Conservation (phyloP, 2,888 invertebrate species). For the Drosophila austrosaltans region DNA sequence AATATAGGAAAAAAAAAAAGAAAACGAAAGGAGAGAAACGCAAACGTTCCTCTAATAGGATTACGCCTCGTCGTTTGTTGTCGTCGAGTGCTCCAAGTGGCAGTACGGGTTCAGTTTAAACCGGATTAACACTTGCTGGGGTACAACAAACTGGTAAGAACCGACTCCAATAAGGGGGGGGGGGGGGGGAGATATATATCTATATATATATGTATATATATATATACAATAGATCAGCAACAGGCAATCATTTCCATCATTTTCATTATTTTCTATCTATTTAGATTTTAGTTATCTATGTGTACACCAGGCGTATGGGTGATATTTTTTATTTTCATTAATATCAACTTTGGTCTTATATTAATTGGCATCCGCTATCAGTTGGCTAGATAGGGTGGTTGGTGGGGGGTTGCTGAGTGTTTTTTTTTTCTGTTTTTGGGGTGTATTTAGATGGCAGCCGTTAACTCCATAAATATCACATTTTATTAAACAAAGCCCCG, state of each 20-base stretch:
- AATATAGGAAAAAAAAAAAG: conserved; percentile 52
- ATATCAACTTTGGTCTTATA: conserved; percentile 62
- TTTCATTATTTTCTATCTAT: conserved; percentile 3
- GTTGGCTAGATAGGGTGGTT: conserved; percentile 8
- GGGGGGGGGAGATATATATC: too few species aligned
- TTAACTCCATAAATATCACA: conserved; percentile 75
- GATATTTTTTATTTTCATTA: conserved; percentile 64
- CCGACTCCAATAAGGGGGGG: neutral
- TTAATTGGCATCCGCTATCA: conserved; percentile 64
- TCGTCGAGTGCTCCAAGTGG: conserved; percentile 10
- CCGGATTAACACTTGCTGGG: conserved; percentile 55
- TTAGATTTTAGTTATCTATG: conserved; percentile 5
- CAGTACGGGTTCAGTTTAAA: conserved; percentile 34
- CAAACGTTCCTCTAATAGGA: conserved; percentile 68
- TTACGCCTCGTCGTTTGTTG: conserved; percentile 50
- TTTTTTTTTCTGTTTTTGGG: neutral
- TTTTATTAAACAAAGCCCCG: conserved; percentile 71
- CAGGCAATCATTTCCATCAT: conserved; percentile 5
- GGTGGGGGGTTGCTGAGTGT: neutral
- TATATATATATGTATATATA: neutral
- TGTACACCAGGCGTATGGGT: conserved; percentile 40
- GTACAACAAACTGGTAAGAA: conserved; percentile 6
- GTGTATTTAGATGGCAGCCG: conserved; percentile 37
- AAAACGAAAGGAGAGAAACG: conserved; percentile 14
- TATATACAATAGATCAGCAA: neutral